phyloP scores from a whole-genome alignment of 1,140 invertebrate genomes.

The Drosophila aff. region DNA sequence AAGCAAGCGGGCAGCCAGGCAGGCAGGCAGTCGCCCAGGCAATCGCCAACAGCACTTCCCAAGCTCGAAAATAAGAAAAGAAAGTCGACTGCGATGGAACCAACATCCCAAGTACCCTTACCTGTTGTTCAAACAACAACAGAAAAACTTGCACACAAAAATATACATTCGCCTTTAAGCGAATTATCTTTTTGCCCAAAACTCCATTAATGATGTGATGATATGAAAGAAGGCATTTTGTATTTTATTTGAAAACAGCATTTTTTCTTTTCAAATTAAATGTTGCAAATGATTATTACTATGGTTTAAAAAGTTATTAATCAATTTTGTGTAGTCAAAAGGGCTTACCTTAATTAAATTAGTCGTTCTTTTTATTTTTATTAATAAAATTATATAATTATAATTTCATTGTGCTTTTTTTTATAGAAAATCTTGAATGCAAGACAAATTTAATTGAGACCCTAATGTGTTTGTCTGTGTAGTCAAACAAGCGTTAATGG shows the following conservation, averaged over 20 bases:
- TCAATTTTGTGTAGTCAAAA: neutral
- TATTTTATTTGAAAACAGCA: no score
- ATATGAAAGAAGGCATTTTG: neutral
- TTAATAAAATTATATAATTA: neutral
- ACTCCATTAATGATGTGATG: no score
- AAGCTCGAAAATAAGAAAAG: constrained; percentile 40
- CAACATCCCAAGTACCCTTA: constrained; percentile 20
- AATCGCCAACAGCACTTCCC: constrained; percentile 37
- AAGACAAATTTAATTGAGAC: neutral
- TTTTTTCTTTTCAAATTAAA: neutral
- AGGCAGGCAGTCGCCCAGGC: constrained; percentile 9
- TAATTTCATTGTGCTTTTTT: neutral
- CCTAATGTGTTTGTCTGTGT: neutral
- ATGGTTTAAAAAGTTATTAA: no score
- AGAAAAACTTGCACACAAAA: neutral
- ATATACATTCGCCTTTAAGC: neutral
- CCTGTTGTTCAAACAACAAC: neutral
- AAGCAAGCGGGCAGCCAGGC: constrained; percentile 3
- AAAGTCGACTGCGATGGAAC: constrained; percentile 16
- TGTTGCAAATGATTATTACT: neutral
- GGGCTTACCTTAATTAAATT: neutral
- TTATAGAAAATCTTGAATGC: neutral
- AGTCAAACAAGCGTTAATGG: no score
- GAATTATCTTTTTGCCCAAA: neutral
- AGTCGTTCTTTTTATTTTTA: neutral